Evolutionary conservation across 2,113 vertebrate species (phyloP), one percentile per base, ranked within the genome.

Genomic region (Bufo gargarizans): DNA sequence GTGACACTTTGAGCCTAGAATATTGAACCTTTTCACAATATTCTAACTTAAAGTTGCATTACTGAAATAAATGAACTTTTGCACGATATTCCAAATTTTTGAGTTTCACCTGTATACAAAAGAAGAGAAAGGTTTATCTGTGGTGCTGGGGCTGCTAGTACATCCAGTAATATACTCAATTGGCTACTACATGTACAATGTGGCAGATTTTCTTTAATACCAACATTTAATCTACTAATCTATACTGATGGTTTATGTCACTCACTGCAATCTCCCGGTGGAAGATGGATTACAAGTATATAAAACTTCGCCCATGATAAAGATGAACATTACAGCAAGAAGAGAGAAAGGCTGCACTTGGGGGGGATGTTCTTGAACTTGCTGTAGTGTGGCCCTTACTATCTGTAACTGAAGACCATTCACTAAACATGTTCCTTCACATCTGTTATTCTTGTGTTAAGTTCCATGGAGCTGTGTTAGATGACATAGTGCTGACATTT

Each of bases 381-480:
- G 61, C 45, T 49, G 6, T 69, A 50, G 81, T 53, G 4, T 69
- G 20, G 12, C 45, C 16, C 50, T 49, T 20, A 7, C 43, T 53
- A 50, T 6, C 5, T 80, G 63, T 71, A 47, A 72, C 78, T 72
- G 19, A 67, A 74, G 53, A n/a, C 20, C 50, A 81, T 82, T 88
- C 78, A 74, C 53, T 82, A n/a, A 88, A 82, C 78, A 43, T 88
- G 86, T 59, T 55, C 10, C 53, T 82, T 82, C 53, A 59, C 78
- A 74, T 88, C 49, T 88, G 63, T 56, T 20, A 88, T 61, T 33
- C 82, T 50, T 59, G 78, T 88, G 86, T 58, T 82, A 80, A 81
- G 80, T 88, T 88, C 56, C 78, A 61, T 71, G 49, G 53, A 58
- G n/a, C 12, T 61, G 16, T 82, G 78, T 72, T 58, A 88, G 78